phyloP scores from a whole-genome alignment of 92 coral and sea anemone genomes.

The Anthopleura xanthogrammica region DNA sequence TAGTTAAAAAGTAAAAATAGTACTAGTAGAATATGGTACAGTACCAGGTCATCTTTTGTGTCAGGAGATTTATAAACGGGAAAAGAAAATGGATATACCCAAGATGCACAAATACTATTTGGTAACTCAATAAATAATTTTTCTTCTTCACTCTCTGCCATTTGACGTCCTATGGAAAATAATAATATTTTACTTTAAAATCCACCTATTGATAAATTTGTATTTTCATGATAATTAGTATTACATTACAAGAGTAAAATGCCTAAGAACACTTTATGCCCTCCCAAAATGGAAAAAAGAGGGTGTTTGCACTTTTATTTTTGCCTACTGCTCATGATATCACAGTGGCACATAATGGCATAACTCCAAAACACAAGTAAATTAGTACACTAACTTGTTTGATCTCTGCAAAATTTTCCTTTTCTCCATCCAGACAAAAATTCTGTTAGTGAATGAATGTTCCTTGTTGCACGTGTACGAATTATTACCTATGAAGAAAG shows the following conservation, averaged over 20 bases:
- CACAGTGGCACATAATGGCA: too few species aligned
- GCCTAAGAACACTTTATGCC: too few species aligned
- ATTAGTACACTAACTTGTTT: slow-evolving; percentile 62
- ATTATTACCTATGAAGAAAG: slow-evolving; percentile 67
- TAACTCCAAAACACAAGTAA: not conserved
- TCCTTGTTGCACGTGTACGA: slow-evolving; percentile 68
- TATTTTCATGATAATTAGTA: not conserved
- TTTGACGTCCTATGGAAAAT: slow-evolving; percentile 66
- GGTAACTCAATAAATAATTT: slow-evolving; percentile 55
- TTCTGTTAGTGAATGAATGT: slow-evolving; percentile 62
- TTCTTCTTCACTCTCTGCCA: slow-evolving; percentile 77
- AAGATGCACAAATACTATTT: slow-evolving; percentile 45
- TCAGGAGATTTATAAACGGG: slow-evolving; percentile 84
- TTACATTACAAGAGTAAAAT: too few species aligned
- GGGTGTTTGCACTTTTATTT: too few species aligned
- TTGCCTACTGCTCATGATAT: too few species aligned
- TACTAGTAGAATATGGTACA: not conserved
- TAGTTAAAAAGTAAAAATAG: too few species aligned
- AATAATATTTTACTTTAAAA: not conserved
- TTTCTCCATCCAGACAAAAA: slow-evolving; percentile 88
- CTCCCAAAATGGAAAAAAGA: too few species aligned
- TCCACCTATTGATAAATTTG: not conserved
- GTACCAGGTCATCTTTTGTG: slow-evolving; percentile 89
- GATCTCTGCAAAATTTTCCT: slow-evolving; percentile 81
- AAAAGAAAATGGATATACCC: slow-evolving; percentile 76